Conservation (phyloP, 2,888 invertebrate genomes). For the Cryptocephalus primarius region DNA sequence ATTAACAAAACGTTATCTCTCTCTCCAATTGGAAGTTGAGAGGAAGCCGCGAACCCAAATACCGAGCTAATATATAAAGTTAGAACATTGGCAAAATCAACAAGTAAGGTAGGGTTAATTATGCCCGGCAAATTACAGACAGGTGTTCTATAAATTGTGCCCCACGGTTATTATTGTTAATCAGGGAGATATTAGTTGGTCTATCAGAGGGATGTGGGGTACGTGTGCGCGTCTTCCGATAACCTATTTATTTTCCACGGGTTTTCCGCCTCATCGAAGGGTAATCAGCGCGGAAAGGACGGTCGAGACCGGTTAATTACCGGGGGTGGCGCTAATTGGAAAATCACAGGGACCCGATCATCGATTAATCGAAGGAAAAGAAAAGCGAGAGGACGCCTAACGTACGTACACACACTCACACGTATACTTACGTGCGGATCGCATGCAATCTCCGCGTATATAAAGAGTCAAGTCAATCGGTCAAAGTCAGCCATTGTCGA, state of each 20-base stretch:
- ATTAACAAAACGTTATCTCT: slow-evolving; percentile 9
- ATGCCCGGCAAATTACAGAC: slow-evolving; percentile 29
- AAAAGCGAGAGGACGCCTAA: too few relatives aligned
- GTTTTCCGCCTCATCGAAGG: slow-evolving; percentile 6
- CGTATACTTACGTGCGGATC: neutral
- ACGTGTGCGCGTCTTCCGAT: slow-evolving; percentile 10
- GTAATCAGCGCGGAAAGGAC: slow-evolving; percentile 1
- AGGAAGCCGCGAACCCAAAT: slow-evolving; percentile 2
- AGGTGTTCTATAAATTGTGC: slow-evolving; percentile 31
- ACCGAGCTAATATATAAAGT: slow-evolving; percentile 9
- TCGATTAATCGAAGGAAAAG: too few relatives aligned
- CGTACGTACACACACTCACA: too few relatives aligned
- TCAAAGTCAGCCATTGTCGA: slow-evolving; percentile 35
- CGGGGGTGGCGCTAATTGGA: too few relatives aligned
- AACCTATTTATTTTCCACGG: slow-evolving; percentile 12
- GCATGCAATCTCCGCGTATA: neutral
- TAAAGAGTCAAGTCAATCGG: slow-evolving; percentile 24
- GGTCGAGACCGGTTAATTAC: too few relatives aligned
- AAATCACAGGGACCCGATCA: too few relatives aligned
- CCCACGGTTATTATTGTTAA: slow-evolving; percentile 30
- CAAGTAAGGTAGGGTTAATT: slow-evolving; percentile 28
- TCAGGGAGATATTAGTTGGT: slow-evolving; percentile 25
- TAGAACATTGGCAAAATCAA: slow-evolving; percentile 26
- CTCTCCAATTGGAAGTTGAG: neutral
- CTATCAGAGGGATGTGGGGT: slow-evolving; percentile 5